These are phyloP conservation scores for Ispidina picta DNA, from an alignment of 2,797 vertebrate genomes.

Conservation along the genomic window DNA sequence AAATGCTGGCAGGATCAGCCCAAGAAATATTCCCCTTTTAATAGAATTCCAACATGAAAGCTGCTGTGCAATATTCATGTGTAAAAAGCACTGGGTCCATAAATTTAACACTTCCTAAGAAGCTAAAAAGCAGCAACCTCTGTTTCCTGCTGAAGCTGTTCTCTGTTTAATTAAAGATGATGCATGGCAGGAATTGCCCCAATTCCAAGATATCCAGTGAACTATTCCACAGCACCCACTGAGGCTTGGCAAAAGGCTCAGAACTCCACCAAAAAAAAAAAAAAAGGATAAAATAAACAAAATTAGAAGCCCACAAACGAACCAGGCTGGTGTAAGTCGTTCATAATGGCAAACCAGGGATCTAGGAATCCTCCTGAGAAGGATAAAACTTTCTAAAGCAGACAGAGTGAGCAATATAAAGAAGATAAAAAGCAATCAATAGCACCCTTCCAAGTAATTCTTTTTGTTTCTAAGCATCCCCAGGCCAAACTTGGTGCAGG, in stretches of 20 bases:
- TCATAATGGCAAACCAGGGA: constrained; percentile 19
- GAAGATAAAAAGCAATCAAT: constrained; percentile 51
- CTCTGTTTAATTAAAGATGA: not conserved
- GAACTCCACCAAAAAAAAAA: not conserved
- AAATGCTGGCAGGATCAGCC: not conserved
- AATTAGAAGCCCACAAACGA: constrained; percentile 23
- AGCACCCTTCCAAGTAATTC: not conserved
- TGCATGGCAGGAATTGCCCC: not conserved
- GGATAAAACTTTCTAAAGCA: constrained; percentile 49
- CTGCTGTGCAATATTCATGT: rapidly evolving
- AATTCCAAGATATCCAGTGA: not conserved
- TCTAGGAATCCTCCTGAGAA: not conserved
- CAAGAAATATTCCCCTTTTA: not conserved
- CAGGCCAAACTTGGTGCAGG: not conserved
- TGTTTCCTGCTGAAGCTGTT: not conserved
- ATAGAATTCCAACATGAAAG: rapidly evolving
- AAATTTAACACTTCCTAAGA: not conserved
- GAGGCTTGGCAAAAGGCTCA: not conserved
- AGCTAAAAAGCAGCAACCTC: not conserved
- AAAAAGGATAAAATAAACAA: not conserved
- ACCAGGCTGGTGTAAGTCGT: constrained; percentile 11
- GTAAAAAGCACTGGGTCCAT: not conserved
- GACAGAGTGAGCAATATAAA: constrained; percentile 43
- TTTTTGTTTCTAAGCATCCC: constrained; percentile 4
- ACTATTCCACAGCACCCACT: not conserved